Evolutionary conservation across 2,113 vertebrate genomes (phyloP).

Genomic region (Ochotona princeps): DNA sequence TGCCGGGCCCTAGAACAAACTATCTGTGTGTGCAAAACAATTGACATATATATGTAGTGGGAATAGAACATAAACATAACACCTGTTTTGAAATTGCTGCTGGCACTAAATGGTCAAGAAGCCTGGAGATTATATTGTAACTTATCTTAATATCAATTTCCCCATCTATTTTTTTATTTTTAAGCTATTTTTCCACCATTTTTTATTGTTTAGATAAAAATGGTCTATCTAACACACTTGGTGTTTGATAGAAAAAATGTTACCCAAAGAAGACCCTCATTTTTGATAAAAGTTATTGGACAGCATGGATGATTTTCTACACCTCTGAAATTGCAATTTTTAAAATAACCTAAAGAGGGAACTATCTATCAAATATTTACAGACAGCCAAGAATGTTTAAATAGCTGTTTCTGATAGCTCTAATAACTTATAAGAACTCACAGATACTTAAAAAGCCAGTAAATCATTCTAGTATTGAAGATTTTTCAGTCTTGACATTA

Average conservation of each 20-base stretch:
- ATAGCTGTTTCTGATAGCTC: background rate
- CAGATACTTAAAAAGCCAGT: background rate
- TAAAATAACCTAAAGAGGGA: background rate
- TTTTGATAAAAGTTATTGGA: background rate
- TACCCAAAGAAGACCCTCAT: background rate
- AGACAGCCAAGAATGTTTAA: background rate
- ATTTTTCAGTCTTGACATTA: background rate
- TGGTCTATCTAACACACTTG: background rate
- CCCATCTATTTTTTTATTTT: background rate
- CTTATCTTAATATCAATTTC: background rate
- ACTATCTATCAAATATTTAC: background rate
- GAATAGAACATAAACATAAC: background rate
- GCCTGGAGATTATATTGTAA: background rate
- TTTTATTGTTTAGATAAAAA: background rate
- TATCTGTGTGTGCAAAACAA: background rate
- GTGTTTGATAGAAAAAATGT: background rate
- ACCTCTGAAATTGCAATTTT: background rate
- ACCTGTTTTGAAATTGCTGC: background rate
- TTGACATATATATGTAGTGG: background rate
- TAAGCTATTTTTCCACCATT: too few species aligned
- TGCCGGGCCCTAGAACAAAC: too few species aligned
- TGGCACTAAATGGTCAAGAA: background rate
- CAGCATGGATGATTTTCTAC: background rate
- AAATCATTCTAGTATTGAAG: background rate
- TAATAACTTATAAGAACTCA: background rate